Evolutionary conservation across 2,113 vertebrate species (phyloP).

Genomic region (Synchiropus splendidus): DNA sequence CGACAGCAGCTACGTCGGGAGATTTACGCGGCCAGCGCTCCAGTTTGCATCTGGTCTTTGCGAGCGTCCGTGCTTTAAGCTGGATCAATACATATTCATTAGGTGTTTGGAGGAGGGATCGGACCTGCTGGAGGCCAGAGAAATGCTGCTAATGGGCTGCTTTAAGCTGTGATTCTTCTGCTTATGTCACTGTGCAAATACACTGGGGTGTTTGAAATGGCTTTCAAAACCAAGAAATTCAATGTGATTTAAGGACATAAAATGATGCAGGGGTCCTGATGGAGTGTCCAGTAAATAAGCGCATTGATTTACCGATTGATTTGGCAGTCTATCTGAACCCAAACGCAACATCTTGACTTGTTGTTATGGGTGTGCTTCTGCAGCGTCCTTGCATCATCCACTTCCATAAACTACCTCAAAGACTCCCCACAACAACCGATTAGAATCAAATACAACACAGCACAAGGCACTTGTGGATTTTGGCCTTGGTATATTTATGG

Average conservation of each 20-base stretch:
- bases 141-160: not conserved
- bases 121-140: not conserved
- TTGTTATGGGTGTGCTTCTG: slow-evolving; percentile 5
- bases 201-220: too few relatives aligned
- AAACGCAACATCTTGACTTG: too few relatives aligned
- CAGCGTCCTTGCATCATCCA: not conserved
- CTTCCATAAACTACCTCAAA: slow-evolving; percentile 35
- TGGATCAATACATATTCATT: slow-evolving; percentile 3
- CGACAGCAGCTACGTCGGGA: slow-evolving; percentile 2
- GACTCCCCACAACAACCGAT: slow-evolving; percentile 36
- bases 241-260: too few relatives aligned
- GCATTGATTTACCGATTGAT: too few relatives aligned
- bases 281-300: too few relatives aligned
- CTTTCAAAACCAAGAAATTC: too few relatives aligned
- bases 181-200: too few relatives aligned
- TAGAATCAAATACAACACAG: slow-evolving; percentile 36
- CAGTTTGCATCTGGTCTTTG: not conserved
- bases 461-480: slow-evolving; percentile 18
- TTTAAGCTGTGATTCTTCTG: too few relatives aligned
- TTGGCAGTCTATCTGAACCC: too few relatives aligned
- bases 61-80: not conserved
- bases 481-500: slow-evolving; percentile 12
- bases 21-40: slow-evolving; percentile 2
- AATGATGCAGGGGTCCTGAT: too few relatives aligned
- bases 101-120: not conserved